Conservation (phyloP, 2,888 invertebrate genomes). For the Apodemia duryi region DNA sequence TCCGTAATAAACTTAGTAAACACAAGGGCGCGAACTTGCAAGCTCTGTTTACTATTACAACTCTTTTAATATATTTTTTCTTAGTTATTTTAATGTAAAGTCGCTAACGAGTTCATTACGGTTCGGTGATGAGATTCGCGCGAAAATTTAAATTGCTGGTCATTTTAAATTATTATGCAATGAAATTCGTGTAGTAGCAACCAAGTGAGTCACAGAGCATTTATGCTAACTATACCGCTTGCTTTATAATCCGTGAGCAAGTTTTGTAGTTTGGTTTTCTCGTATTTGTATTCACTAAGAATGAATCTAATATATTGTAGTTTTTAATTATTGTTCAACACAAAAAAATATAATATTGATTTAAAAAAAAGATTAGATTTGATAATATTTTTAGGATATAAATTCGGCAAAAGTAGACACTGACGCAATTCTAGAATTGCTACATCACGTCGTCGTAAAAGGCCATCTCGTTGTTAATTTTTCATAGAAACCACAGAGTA, state of each 20-base stretch:
- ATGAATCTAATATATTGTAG: no score
- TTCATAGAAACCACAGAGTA: no score
- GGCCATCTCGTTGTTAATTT: no score
- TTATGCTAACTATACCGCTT: neutral
- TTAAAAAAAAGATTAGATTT: no score
- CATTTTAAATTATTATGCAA: neutral
- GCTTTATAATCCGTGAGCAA: neutral
- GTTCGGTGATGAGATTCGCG: slow-evolving; percentile 1
- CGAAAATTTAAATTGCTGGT: neutral
- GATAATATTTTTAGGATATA: no score
- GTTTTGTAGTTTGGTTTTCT: no score
- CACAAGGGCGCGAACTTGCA: slow-evolving; percentile 2
- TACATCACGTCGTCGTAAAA: no score
- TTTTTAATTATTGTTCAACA: no score
- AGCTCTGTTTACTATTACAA: slow-evolving; percentile 16
- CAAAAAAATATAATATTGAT: no score
- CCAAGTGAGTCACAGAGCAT: neutral
- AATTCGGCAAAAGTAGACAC: no score
- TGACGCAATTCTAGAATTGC: no score
- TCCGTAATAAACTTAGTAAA: slow-evolving; percentile 20
- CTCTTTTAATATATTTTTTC: slow-evolving; percentile 15
- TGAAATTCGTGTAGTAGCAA: neutral
- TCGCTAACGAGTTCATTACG: slow-evolving; percentile 10
- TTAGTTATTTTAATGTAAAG: slow-evolving; percentile 7
- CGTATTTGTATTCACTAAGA: no score